These are phyloP conservation scores for Condylura cristata DNA, from an alignment of 2,113 vertebrate genomes.

Conservation along the genomic window DNA sequence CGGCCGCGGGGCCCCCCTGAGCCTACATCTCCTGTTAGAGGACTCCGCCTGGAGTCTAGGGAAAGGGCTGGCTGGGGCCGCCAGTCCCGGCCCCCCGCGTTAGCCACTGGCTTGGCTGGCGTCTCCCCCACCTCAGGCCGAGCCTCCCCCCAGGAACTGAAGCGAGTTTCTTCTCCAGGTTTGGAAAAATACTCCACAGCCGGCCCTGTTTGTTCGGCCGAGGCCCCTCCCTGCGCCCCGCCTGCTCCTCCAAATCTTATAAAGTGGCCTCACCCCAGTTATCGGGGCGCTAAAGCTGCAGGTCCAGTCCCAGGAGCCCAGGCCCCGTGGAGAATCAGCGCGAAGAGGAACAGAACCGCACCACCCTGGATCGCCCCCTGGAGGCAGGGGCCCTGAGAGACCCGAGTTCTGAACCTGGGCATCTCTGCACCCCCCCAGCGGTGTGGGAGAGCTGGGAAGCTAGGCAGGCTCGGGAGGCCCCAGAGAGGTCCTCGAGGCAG, in stretches of 20 bases:
- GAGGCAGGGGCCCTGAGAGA: no score
- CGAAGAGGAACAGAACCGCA: neutral
- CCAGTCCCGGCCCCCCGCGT: neutral
- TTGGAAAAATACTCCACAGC: slow-evolving; percentile 26
- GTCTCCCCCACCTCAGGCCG: neutral
- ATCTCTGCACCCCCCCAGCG: no score
- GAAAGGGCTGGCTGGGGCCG: neutral
- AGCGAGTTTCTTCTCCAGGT: slow-evolving; percentile 20
- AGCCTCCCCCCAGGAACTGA: slow-evolving; percentile 8
- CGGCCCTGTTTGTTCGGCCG: slow-evolving; percentile 17
- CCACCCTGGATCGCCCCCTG: no score
- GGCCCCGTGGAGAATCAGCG: slow-evolving; percentile 56
- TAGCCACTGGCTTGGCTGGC: neutral
- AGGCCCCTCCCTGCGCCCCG: neutral
- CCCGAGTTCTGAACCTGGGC: no score
- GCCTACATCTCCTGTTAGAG: no score
- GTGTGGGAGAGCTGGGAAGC: no score
- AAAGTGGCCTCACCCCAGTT: slow-evolving; percentile 8
- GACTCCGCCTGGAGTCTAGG: no score
- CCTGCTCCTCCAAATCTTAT: neutral
- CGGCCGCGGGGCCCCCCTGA: neutral
- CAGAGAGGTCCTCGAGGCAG: neutral
- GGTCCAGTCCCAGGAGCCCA: slow-evolving; percentile 29
- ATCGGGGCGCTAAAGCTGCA: neutral
- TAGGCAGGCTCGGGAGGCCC: neutral